Evolutionary conservation across 2,113 vertebrate genomes (phyloP), one percentile per base, ranked within the genome.

Genomic region (Lynx canadensis): DNA sequence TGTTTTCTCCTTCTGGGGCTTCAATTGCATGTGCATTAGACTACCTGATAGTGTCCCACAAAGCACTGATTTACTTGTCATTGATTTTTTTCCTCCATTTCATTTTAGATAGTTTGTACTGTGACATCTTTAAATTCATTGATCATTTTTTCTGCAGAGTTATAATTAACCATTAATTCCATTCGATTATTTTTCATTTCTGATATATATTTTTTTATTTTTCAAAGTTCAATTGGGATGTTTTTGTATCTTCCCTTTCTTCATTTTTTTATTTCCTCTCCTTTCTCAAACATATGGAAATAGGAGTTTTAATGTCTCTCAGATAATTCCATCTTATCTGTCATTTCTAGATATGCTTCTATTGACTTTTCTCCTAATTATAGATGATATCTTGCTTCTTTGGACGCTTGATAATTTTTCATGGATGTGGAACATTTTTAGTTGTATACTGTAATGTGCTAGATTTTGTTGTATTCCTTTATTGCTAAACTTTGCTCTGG

Each of bases 351-450:
- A 23, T 27, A 65, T 57, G 36, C 25, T n/a, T 89, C 50, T 63
- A 55, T 27, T 71, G 66, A 60, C 89, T 86, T 97, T 94, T 60
- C 78, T 63, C 63, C 60, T 83, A 36, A 38, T 52, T 83, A 83
- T 66, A 38, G 19, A 18, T 82, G 14, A n/a, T 41, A 45, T 38
- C 41, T 97, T 68, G 14, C 38, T 86, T 92, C 41, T 83, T 91
- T 66, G 63, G 14, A 76, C 76, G 12, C 36, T 48, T 91, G 66
- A 36, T 55, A 69, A 93, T 60, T 97, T 68, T 73, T 90, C 2
- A 41, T 74, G 21, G 18, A 60, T 85, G 4, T 71, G 27, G 23
- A 6, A 69, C 33, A 88, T 91, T 68, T 60, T 82, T 13, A 41
- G 23, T 33, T 52, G 4, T 50, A 50, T 33, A 33, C 82, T 52